Conservation (phyloP, 2,888 invertebrate species). For the Trachelus stipa region DNA sequence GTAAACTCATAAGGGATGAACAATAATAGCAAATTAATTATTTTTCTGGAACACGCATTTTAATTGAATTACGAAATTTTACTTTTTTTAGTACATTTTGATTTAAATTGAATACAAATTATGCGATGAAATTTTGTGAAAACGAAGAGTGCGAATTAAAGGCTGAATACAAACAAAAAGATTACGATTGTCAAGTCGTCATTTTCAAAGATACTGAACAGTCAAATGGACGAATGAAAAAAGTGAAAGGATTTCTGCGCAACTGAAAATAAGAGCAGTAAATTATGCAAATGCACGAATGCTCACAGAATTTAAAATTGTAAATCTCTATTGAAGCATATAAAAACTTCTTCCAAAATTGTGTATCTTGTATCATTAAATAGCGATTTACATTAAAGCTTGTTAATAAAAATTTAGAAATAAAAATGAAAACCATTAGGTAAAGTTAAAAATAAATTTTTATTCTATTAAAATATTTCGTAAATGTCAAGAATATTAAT, state of each 20-base stretch:
- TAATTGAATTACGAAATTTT: not conserved
- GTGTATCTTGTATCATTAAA: not conserved
- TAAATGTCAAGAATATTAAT: not conserved
- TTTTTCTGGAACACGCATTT: not conserved
- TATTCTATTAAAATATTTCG: not conserved
- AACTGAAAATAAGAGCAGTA: constrained; percentile 5
- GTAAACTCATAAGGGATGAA: not conserved
- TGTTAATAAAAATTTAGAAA: not conserved
- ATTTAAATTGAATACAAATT: too few species aligned
- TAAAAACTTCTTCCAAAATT: not conserved
- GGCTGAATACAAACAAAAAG: not conserved
- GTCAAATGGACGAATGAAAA: not conserved
- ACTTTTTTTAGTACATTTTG: not conserved
- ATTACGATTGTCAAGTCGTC: not conserved
- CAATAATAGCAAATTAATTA: not conserved
- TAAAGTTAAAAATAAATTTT: not conserved
- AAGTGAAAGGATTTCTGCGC: constrained; percentile 4
- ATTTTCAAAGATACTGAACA: not conserved
- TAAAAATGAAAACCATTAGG: not conserved
- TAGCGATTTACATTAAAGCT: not conserved
- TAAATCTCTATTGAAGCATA: not conserved
- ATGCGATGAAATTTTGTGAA: too few species aligned
- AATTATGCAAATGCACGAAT: not conserved
- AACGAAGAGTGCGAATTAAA: too few species aligned
- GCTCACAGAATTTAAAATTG: not conserved